Conservation (phyloP, 2,797 vertebrate genomes). For the Scomberomorus guttatus region DNA sequence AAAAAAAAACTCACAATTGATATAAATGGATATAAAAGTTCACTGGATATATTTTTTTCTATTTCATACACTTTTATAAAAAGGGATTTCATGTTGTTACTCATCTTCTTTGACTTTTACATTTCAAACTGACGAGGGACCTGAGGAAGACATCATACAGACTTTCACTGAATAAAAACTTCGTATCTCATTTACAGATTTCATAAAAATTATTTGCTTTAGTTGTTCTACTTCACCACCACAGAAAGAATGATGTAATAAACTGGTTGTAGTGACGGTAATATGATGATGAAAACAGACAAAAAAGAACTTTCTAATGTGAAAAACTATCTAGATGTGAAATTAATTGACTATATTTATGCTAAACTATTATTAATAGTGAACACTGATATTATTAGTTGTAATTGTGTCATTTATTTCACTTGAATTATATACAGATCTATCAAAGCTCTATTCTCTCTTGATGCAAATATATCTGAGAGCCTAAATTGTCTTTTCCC, state of each 20-base stretch:
- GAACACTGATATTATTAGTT: constrained; percentile 4
- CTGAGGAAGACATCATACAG: constrained; percentile 3
- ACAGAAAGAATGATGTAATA: constrained; percentile 11
- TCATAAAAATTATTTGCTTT: neutral
- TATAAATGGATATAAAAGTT: constrained; percentile 9
- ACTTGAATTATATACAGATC: constrained; percentile 14
- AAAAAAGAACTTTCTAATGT: neutral
- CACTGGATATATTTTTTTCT: neutral
- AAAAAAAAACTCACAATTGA: neutral
- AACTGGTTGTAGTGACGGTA: neutral
- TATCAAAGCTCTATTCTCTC: constrained; percentile 9
- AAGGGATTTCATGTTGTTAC: constrained; percentile 12
- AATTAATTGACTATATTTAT: constrained; percentile 1
- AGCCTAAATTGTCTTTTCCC: constrained; percentile 35
- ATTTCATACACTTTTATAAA: neutral
- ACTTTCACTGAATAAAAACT: constrained; percentile 32
- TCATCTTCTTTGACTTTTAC: constrained; percentile 18
- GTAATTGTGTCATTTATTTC: neutral
- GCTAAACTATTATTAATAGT: neutral
- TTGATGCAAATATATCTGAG: constrained; percentile 12
- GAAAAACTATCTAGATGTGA: neutral
- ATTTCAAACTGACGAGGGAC: constrained; percentile 31
- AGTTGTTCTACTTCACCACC: constrained; percentile 10
- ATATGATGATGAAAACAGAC: neutral
- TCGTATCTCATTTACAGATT: constrained; percentile 40